Evolutionary conservation across 1,140 invertebrate species (phyloP).

Genomic region (Oncopeltus fasciatus): DNA sequence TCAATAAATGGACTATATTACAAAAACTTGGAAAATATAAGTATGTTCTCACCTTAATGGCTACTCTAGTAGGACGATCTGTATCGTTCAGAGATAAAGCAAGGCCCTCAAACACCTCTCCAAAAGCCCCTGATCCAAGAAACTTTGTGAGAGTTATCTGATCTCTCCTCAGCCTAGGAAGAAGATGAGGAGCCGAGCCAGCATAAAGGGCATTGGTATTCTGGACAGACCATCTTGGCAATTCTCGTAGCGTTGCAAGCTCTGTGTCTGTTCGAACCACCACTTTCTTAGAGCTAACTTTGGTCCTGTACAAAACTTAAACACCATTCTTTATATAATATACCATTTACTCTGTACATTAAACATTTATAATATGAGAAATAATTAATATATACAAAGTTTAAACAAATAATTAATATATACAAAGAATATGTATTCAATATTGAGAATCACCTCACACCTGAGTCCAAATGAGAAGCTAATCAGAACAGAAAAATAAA

Average conservation of each 20-base stretch:
- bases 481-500: too few species aligned
- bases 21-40: too few species aligned
- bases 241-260: conserved; percentile 70
- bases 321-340: too few species aligned
- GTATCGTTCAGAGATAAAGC: conserved; percentile 45
- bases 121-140: conserved; percentile 90
- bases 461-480: too few species aligned
- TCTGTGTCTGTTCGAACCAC: conserved; percentile 50
- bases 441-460: too few species aligned
- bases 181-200: conserved; percentile 22
- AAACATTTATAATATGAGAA: too few species aligned
- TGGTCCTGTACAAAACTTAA: neutral
- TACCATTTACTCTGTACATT: too few species aligned
- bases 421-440: too few species aligned
- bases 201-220: conserved; percentile 69
- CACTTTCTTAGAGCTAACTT: conserved; percentile 31
- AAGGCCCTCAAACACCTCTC: conserved; percentile 86
- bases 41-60: conserved; percentile 54
- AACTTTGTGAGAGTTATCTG: conserved; percentile 74
- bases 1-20: too few species aligned
- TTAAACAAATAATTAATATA: too few species aligned
- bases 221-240: conserved; percentile 56
- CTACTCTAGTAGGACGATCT: conserved; percentile 48
- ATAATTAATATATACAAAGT: too few species aligned
- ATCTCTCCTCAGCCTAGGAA: conserved; percentile 63